Percentiles rank a stretch among this genome's conserved stretches.
Conservation (phyloP, 2,888 invertebrate genomes). For the Oxystoma pomonae region DNA sequence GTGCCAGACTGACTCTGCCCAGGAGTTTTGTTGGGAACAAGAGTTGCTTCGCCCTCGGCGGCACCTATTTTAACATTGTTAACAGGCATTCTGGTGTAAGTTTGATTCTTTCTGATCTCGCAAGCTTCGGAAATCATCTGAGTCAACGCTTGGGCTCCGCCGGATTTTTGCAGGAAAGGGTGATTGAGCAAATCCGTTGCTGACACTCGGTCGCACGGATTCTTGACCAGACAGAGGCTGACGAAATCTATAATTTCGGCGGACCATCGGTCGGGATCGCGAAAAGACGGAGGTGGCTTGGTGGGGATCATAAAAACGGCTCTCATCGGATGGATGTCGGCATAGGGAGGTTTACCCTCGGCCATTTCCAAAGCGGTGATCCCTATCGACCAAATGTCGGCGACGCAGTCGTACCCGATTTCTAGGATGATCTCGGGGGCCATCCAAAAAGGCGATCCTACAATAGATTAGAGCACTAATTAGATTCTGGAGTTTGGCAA, state of each 20-base stretch:
- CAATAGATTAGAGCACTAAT: no score
- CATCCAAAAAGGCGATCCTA: slow-evolving; percentile 95
- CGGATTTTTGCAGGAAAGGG: slow-evolving; percentile 74
- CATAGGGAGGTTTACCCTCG: slow-evolving; percentile 96
- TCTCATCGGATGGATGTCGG: slow-evolving; percentile 91
- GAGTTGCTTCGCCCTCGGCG: slow-evolving; percentile 56
- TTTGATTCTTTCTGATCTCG: slow-evolving; percentile 83
- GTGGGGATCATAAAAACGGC: slow-evolving; percentile 99
- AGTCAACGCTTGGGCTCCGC: slow-evolving; percentile 79
- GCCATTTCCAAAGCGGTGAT: slow-evolving; percentile 99
- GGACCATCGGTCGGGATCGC: slow-evolving; percentile 95
- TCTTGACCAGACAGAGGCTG: slow-evolving; percentile 82
- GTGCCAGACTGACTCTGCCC: slow-evolving; percentile 47
- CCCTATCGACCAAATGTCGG: slow-evolving; percentile 97
- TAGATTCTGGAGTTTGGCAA: no score
- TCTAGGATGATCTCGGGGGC: slow-evolving; percentile 98
- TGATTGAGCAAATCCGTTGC: slow-evolving; percentile 85
- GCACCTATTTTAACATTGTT: slow-evolving; percentile 15
- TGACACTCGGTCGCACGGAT: slow-evolving; percentile 91
- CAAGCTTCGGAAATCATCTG: slow-evolving; percentile 93
- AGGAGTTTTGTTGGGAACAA: slow-evolving; percentile 58
- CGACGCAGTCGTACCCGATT: slow-evolving; percentile 98
- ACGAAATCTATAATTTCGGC: slow-evolving; percentile 98
- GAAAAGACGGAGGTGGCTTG: slow-evolving; percentile 96
- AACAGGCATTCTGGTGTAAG: slow-evolving; percentile 56